phyloP scores from a whole-genome alignment of 2,797 vertebrate genomes.

The Myotis findleyi region DNA sequence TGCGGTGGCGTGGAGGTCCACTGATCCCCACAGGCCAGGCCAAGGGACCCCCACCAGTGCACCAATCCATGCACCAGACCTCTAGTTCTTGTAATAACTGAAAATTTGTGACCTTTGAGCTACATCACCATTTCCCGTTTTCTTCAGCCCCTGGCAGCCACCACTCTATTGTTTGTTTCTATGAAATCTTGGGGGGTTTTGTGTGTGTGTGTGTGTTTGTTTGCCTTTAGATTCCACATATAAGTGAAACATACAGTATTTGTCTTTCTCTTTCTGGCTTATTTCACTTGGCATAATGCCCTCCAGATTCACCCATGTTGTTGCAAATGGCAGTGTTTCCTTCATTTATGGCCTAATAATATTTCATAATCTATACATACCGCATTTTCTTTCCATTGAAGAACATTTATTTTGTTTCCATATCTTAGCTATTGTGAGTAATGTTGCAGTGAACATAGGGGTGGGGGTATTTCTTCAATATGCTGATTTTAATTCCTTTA shows the following conservation, averaged over 20 bases:
- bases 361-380: background rate
- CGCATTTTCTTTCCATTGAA: background rate
- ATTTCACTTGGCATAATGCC: background rate
- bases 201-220: background rate
- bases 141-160: background rate
- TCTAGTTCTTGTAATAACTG: background rate
- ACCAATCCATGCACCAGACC: no score
- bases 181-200: background rate
- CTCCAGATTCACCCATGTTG: background rate
- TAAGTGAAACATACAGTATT: background rate
- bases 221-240: background rate
- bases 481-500: background rate
- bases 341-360: background rate
- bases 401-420: background rate
- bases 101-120: background rate
- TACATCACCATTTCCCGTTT: background rate
- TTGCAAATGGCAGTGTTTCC: background rate
- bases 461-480: background rate
- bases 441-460: background rate
- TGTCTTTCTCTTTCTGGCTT: background rate
- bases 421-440: background rate
- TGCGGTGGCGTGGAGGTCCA: no score
- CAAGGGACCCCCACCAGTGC: no score
- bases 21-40: no score
- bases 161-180: background rate